Evolutionary conservation across 1,140 invertebrate species (phyloP).

Genomic region (Drosophila lacteicornis): DNA sequence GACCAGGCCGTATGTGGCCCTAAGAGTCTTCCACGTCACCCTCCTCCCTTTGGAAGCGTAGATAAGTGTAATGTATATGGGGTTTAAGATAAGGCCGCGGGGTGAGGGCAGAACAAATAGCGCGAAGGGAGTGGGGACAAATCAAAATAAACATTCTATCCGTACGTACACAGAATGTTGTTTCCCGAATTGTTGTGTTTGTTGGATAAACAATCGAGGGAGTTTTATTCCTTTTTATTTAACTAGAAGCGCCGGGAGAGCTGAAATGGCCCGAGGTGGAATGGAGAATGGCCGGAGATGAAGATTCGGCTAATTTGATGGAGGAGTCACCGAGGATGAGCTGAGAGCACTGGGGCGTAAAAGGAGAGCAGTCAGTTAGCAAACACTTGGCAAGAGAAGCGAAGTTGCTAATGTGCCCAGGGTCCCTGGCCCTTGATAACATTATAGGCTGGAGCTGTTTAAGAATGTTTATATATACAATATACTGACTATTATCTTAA

Average conservation of each 20-base stretch:
- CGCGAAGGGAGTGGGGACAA: slow-evolving; percentile 44
- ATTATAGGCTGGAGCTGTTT: not conserved
- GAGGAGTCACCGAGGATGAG: slow-evolving; percentile 1
- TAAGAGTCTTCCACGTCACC: slow-evolving; percentile 1
- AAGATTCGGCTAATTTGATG: slow-evolving; percentile 38
- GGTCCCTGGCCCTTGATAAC: not conserved
- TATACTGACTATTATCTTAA: not conserved
- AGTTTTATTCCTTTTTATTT: slow-evolving; percentile 44
- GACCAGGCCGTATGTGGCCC: slow-evolving; percentile 66
- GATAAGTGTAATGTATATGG: slow-evolving; percentile 69
- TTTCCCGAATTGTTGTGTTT: slow-evolving; percentile 74
- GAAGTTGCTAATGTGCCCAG: not conserved
- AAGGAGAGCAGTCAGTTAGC: slow-evolving; percentile 20
- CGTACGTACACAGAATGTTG: slow-evolving; percentile 51
- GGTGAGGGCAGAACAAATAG: slow-evolving; percentile 2
- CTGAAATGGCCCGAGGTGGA: slow-evolving; percentile 11
- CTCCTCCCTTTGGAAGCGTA: not conserved
- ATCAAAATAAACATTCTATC: slow-evolving; percentile 77
- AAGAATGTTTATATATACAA: not conserved
- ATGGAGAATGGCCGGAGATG: slow-evolving; percentile 5
- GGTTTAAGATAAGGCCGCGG: slow-evolving; percentile 41
- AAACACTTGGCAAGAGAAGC: slow-evolving; percentile 3
- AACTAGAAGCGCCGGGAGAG: slow-evolving; percentile 32
- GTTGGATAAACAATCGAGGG: slow-evolving; percentile 73
- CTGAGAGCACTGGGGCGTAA: slow-evolving; percentile 17